Evolutionary conservation across 2,113 vertebrate genomes (phyloP).

Genomic region (Vidua chalybeata): DNA sequence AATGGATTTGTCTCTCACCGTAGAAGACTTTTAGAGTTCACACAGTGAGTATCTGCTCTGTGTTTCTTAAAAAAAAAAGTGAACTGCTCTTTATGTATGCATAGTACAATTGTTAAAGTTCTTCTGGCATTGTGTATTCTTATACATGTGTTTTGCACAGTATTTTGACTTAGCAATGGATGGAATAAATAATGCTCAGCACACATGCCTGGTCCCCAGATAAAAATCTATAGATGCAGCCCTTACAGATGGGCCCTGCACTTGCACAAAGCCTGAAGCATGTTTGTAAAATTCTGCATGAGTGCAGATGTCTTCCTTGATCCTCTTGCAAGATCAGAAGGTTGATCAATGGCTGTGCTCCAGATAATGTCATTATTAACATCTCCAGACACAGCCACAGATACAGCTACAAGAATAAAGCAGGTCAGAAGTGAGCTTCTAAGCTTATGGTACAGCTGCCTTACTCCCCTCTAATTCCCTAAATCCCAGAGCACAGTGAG

Average conservation of each 20-base stretch:
- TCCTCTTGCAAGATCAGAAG: conserved; percentile 10
- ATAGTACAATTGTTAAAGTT: background rate
- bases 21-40: background rate
- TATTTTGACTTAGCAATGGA: background rate
- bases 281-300: background rate
- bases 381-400: background rate
- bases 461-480: background rate
- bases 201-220: background rate
- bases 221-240: background rate
- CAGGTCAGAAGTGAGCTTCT: background rate
- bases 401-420: conserved; percentile 9
- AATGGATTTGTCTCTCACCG: background rate
- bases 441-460: background rate
- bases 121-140: background rate
- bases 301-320: background rate
- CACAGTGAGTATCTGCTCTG: background rate
- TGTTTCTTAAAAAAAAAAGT: background rate
- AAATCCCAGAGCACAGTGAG: background rate
- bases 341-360: background rate
- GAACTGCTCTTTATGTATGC: background rate
- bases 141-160: background rate
- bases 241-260: background rate
- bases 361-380: conserved; percentile 22
- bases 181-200: background rate
- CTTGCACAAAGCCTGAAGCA: background rate